These are phyloP conservation scores for Cephalopterus ornatus DNA, from an alignment of 2,113 vertebrate species.

Conservation along the genomic window DNA sequence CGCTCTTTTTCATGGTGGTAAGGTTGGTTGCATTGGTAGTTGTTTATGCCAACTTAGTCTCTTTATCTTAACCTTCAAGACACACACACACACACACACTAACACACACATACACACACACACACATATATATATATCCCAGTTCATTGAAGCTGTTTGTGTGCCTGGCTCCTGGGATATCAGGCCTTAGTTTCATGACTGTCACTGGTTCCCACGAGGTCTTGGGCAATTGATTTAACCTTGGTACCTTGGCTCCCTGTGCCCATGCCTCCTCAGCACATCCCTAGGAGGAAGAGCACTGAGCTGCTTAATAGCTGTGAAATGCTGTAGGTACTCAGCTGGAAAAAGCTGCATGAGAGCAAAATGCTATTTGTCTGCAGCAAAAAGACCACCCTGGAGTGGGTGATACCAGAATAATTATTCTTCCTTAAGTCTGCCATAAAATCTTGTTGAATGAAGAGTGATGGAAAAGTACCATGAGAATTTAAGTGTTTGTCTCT, in stretches of 20 bases:
- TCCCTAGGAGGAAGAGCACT: neutral
- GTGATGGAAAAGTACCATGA: neutral
- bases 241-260: neutral
- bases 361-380: neutral
- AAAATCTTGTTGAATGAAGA: neutral
- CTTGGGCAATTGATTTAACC: neutral
- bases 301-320: neutral
- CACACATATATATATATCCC: neutral
- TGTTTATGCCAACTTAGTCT: neutral
- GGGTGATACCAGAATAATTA: neutral
- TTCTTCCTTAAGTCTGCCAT: neutral
- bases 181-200: neutral
- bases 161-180: neutral
- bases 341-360: neutral
- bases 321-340: neutral
- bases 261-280: neutral
- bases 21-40: neutral
- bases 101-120: neutral
- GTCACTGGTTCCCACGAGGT: neutral
- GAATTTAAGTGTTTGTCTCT: neutral
- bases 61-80: neutral
- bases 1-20: neutral
- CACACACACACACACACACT: neutral
- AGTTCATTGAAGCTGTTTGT: neutral
- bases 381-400: neutral